phyloP scores from a whole-genome alignment of 2,113 vertebrate genomes.

The Seriola dumerili region DNA sequence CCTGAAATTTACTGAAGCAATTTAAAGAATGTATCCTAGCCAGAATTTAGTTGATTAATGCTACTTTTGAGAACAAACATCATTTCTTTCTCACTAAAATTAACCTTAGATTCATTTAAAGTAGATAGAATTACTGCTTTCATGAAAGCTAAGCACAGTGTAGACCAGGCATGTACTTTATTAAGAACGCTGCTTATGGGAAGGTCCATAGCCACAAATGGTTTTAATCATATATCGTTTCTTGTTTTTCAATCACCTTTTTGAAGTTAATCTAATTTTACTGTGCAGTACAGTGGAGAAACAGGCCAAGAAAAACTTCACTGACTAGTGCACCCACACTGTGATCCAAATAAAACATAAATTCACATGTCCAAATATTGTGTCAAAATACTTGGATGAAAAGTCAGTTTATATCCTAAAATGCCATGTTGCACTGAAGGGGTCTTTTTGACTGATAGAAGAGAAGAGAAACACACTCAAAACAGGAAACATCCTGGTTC shows the following conservation, averaged over 20 bases:
- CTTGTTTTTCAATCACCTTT: not conserved
- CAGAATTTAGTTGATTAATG: not conserved
- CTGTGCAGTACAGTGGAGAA: conserved; percentile 2
- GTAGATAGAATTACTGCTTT: not conserved
- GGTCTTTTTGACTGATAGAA: not conserved
- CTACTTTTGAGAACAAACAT: not conserved
- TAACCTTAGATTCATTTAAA: not conserved
- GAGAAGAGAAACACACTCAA: not conserved
- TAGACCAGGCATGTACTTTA: not conserved
- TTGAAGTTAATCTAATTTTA: conserved; percentile 8
- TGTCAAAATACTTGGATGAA: conserved; percentile 22
- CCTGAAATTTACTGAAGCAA: not conserved
- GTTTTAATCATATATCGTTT: not conserved
- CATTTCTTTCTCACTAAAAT: not conserved
- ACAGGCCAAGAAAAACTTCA: not conserved
- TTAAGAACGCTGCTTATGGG: too few relatives aligned
- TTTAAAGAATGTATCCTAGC: conserved; percentile 18
- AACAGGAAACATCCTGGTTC: conserved; percentile 12
- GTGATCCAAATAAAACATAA: conserved; percentile 38
- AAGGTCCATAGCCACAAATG: not conserved
- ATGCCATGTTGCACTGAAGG: not conserved
- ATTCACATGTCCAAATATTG: conserved; percentile 5
- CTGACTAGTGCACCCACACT: conserved; percentile 19
- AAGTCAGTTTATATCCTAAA: not conserved
- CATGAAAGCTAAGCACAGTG: not conserved